Base-by-base conservation (phyloP, 2,113 vertebrate species). In the Phrynocephalus versicolor region DNA sequence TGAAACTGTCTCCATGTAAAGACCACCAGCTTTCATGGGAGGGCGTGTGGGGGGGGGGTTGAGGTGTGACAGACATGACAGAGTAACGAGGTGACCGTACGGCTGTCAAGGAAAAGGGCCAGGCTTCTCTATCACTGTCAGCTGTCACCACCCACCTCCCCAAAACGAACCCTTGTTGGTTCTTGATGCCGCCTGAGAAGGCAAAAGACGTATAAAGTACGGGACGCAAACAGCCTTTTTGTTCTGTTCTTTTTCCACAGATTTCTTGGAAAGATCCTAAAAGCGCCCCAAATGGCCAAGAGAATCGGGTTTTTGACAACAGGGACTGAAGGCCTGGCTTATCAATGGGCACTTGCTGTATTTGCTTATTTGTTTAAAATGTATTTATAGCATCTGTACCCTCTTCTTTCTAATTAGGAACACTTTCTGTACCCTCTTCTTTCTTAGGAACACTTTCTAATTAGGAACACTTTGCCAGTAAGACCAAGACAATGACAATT, bases 1-100 rank as follows among this genome's bases (percentile, higher is more conserved):
- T 67, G 76, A 65, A 79, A 74, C 67, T 12, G 69, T 57, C 70
- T 74, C 75, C 78, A 23, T 35, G 70, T 55, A 64, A 85, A 74
- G 77, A 35, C 58, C 2, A 33, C 57, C 55, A 79, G 83, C 65
- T 55, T 33, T 60, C 18, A 1, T 8, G 18, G 60, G 41, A 2
- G 10, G 16, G 9, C 25, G 10, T n/a, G 23, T 3, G 16, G 41
- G 57, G 55, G 25, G 55, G 37, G 65, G n/a, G n/a, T n/a, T 5
- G 4, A 33, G 57, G 75, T 12, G 67, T 25, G 67, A 65, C 19
- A 64, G 45, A 73, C 57, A 60, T 23, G n/a, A 55, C 55, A 55
- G 23, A 45, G 74, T 25, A 21, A 64, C 7, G 39, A 72, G 19
- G 57, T 23, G 23, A 21, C 2, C 65, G 57, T 45, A 57, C 14